phyloP scores from a whole-genome alignment of 2,888 invertebrate species.

The Stenurella melanura region DNA sequence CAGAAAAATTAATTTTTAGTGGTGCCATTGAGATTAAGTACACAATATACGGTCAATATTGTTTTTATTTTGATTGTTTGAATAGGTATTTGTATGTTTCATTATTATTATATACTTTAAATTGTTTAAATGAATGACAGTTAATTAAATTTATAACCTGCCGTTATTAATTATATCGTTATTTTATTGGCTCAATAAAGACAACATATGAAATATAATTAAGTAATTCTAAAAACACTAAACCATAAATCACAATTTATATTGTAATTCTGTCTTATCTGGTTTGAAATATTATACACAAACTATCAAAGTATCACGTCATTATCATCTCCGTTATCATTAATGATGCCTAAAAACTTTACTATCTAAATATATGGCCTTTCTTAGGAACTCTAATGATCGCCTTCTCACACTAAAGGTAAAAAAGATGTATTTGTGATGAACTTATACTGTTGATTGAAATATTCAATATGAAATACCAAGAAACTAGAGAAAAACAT shows the following conservation, averaged over 20 bases:
- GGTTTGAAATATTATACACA: not conserved
- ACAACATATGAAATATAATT: not conserved
- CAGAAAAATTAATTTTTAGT: too few species aligned
- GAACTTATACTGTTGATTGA: not conserved
- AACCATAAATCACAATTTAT: not conserved
- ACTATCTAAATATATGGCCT: not conserved
- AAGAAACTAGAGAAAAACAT: too few species aligned
- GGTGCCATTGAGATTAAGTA: too few species aligned
- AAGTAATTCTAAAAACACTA: not conserved
- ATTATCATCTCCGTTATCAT: not conserved
- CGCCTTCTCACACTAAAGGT: not conserved
- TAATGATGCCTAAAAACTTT: conserved; percentile 2
- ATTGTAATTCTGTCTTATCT: not conserved
- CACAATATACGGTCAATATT: too few species aligned
- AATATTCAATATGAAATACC: too few species aligned
- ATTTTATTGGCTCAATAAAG: not conserved
- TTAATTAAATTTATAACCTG: not conserved
- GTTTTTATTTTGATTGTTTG: too few species aligned
- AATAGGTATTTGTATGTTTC: too few species aligned
- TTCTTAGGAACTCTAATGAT: not conserved
- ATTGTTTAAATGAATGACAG: not conserved
- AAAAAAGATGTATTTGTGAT: not conserved
- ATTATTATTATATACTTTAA: too few species aligned
- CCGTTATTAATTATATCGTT: not conserved
- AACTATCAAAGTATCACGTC: not conserved